A percentile compares a stretch with the other conserved stretches of the same genome.
Evolutionary conservation across 92 coral and sea anemone species (phyloP).

Genomic region (Zoanthus sansibaricus): DNA sequence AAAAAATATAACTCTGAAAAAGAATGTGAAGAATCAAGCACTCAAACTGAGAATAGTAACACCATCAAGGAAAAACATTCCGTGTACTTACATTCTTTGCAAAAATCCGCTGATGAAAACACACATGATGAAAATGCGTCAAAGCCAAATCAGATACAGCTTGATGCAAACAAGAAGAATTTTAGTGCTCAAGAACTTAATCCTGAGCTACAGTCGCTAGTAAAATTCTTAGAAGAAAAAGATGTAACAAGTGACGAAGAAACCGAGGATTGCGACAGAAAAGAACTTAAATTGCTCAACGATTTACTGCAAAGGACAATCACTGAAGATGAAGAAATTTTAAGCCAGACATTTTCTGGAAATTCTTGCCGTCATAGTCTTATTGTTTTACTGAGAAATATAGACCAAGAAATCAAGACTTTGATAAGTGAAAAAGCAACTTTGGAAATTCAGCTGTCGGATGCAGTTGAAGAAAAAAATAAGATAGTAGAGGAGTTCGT

Average conservation of each 20-base stretch:
- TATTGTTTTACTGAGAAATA: constrained; percentile 38
- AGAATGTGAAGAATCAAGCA: background rate
- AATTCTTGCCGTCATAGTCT: constrained; percentile 54
- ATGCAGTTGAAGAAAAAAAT: constrained; percentile 72
- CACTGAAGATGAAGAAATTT: constrained; percentile 50
- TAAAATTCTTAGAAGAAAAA: background rate
- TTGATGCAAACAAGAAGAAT: background rate
- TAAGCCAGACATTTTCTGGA: constrained; percentile 43
- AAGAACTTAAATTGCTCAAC: constrained; percentile 31
- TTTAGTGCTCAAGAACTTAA: no score
- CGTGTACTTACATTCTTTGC: background rate
- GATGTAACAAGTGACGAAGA: background rate
- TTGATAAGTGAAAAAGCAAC: constrained; percentile 69
- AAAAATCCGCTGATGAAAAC: background rate
- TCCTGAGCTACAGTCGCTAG: no score
- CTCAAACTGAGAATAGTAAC: background rate
- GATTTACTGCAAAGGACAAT: constrained; percentile 42
- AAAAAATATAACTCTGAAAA: constrained; percentile 47
- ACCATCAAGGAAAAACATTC: background rate
- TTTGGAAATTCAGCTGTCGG: constrained; percentile 85
- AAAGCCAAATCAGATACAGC: background rate
- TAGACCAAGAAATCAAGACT: constrained; percentile 47
- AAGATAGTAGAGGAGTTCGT: constrained; percentile 73
- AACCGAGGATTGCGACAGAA: constrained; percentile 28
- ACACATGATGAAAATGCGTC: background rate